A percentile compares a stretch with the other conserved stretches of the same genome.
These are phyloP conservation scores for Cyprinodon tularosa DNA, from an alignment of 2,113 vertebrate species.

Conservation along the genomic window DNA sequence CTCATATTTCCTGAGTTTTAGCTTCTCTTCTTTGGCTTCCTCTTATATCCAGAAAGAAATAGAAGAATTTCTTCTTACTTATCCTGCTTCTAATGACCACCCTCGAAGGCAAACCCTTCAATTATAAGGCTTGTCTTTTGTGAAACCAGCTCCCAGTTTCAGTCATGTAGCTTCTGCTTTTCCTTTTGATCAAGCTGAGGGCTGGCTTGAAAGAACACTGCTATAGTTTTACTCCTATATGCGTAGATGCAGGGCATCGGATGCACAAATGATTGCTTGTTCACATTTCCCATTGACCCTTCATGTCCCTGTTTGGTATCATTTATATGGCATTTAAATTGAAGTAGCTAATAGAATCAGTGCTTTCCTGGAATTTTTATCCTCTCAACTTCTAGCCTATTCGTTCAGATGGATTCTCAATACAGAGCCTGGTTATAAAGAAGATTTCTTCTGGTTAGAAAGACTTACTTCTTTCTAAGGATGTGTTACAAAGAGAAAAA, in stretches of 20 bases:
- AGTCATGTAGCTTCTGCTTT: not conserved
- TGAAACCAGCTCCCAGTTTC: not conserved
- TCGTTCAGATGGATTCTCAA: not conserved
- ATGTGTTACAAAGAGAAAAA: not conserved
- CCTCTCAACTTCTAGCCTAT: not conserved
- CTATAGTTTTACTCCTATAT: not conserved
- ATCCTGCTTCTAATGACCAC: not conserved
- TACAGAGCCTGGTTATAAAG: not conserved
- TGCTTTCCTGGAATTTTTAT: not conserved
- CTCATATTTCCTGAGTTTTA: too few species aligned
- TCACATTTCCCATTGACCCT: not conserved
- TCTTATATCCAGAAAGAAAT: not conserved
- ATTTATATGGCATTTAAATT: not conserved
- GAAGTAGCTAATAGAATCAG: not conserved
- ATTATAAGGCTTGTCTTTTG: not conserved
- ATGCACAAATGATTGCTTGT: not conserved
- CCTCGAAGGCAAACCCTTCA: not conserved
- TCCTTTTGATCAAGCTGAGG: not conserved
- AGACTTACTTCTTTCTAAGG: not conserved
- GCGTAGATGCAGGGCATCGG: not conserved
- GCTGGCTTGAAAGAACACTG: not conserved
- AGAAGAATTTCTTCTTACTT: not conserved
- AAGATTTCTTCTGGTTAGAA: not conserved
- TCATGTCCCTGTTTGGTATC: not conserved
- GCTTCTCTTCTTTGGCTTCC: not conserved